Base-by-base conservation (phyloP, 2,113 vertebrate species). In the Chrysochloris asiatica region DNA sequence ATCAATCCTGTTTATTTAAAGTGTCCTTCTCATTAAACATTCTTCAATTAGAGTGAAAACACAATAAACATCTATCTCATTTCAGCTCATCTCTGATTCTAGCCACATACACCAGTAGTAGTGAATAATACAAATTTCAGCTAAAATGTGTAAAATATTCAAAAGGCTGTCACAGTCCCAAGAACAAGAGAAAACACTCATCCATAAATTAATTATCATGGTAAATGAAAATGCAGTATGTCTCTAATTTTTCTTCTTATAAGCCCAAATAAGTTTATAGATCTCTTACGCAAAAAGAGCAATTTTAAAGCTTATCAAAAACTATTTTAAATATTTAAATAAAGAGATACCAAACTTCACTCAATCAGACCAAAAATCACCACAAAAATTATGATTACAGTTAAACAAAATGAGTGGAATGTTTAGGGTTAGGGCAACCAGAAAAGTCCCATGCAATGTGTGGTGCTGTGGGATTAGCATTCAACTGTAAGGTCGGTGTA, bases 321-420 rank as follows among this genome's bases (percentile, higher is more conserved):
- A 96, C 93, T 93, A 85, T 94, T 94, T 91, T 93, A 89, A 93
- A 96, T 91, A 85, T 91, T 94, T 38, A 97, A 95, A 95, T 92
- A 91, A 65, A 95, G 93, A 95, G 92, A 95, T 95, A 95, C 95
- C 93, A 88, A 89, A 96, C 97, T 95, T 95, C 88, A 91, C 97
- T 97, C 69, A 93, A 88, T 61, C 63, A 43, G 80, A 93, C 83
- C 92, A 96, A 80, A 97, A 97, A 97, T 95, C 93, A 97, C 41
- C 26, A 94, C 90, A 96, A 96, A 96, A 96, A 93, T 88, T 38
- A 93, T 89, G 82, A 96, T 95, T 78, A 90, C 71, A 75, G 61
- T 22, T 96, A 96, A 96, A 96, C n/a, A 97, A 90, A 97, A 92
- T 24, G 30, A 96, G 72, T 94, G 97, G 97, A 98, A 98, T 98